Evolutionary conservation across 64 coral and sea anemone genomes (phyloP), one percentile per base, ranked within the genome.

Genomic region (Cladopsammia gracilis): DNA sequence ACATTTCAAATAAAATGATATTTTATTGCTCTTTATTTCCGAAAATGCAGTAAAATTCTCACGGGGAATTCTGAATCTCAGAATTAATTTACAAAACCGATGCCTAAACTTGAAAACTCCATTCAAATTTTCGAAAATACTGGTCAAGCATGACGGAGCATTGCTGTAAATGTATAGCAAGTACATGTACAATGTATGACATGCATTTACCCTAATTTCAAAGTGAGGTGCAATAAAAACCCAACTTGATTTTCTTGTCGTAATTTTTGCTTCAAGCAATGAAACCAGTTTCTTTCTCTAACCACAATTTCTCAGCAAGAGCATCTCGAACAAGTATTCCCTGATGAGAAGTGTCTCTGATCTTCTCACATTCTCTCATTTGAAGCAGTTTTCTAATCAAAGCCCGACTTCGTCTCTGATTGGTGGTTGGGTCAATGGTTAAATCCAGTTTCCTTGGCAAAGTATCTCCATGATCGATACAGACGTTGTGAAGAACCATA

Each of bases 391-490:
- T 49, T 50, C 64, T 48, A 47, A 69, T 51, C 50, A 14, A 16
- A 10, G 13, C 54, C 10, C 87, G 7, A 64, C 61, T 26, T 16
- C 87, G 20, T 65, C 87, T 66, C 3, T 25, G 7, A 20, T 89
- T 45, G 13, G 87, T 77, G 6, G 16, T 6, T 25, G 87, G 59
- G 19, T 78, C 73, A 52, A 89, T 10, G 58, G 87, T 66, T 65
- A 89, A 62, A 23, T 89, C 57, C 51, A 89, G 56, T 26, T 75
- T 76, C 71, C 52, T 75, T 75, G 70, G 57, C 42, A 88, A 45
- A 4, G 48, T 80, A 49, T 79, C 45, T 45, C 75, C 74, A 4
- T 12, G 7, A 12, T 90, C 64, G 34, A 82, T 90, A n/a, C n/a
- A n/a, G n/a, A n/a, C n/a, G n/a, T n/a, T n/a, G n/a, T n/a, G n/a